These are phyloP conservation scores for Campoplex capitator DNA, from an alignment of 2,888 invertebrate species.

Conservation along the genomic window DNA sequence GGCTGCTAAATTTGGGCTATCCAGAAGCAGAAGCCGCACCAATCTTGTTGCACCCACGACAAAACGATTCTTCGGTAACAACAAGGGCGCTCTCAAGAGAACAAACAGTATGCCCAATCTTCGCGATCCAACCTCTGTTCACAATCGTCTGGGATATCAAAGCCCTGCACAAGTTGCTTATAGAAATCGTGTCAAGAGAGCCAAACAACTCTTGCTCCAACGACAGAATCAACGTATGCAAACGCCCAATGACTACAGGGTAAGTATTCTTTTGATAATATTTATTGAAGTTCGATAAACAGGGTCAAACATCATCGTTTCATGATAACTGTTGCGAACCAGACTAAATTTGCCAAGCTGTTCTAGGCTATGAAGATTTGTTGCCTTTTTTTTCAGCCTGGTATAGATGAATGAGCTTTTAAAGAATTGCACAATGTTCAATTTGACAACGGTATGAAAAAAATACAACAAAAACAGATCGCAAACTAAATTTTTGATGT, in stretches of 20 bases:
- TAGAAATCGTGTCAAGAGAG: constrained; percentile 82
- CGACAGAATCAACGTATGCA: constrained; percentile 79
- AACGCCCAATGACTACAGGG: constrained; percentile 78
- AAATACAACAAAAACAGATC: too few relatives aligned
- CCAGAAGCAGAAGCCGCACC: constrained; percentile 80
- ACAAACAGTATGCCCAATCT: constrained; percentile 82
- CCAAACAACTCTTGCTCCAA: constrained; percentile 81
- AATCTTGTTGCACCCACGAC: constrained; percentile 74
- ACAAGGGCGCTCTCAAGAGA: constrained; percentile 76
- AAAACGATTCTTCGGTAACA: constrained; percentile 74
- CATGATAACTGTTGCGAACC: neutral
- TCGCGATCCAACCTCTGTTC: constrained; percentile 81
- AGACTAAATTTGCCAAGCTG: neutral
- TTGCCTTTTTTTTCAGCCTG: neutral
- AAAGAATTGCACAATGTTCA: neutral
- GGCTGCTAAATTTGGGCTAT: constrained; percentile 75
- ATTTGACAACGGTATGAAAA: neutral
- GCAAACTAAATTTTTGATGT: too few relatives aligned
- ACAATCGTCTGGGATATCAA: constrained; percentile 82
- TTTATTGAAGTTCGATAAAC: neutral
- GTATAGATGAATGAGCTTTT: neutral
- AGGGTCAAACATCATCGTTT: neutral
- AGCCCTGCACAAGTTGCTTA: constrained; percentile 83
- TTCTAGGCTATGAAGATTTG: neutral
- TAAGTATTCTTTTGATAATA: constrained; percentile 67